phyloP scores from a whole-genome alignment of 2,113 vertebrate species.

The Microcebus griseorufus region DNA sequence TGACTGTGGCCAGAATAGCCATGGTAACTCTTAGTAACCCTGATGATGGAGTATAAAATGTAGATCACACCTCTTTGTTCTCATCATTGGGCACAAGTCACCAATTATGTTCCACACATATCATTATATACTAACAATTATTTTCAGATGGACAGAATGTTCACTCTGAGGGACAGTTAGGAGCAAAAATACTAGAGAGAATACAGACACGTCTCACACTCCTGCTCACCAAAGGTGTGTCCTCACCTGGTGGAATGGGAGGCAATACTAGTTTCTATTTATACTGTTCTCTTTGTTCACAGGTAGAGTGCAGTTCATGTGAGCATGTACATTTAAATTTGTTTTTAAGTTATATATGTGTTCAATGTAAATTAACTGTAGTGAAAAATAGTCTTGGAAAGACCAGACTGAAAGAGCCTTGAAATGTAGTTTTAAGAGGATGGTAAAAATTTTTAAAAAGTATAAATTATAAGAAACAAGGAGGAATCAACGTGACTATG shows the following conservation, averaged over 20 bases:
- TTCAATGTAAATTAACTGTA: not conserved
- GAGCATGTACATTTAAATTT: not conserved
- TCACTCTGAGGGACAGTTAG: not conserved
- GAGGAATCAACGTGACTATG: not conserved
- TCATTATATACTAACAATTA: not conserved
- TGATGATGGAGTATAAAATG: not conserved
- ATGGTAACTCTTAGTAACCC: not conserved
- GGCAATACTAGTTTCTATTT: not conserved
- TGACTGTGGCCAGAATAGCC: not conserved
- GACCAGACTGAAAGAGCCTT: not conserved
- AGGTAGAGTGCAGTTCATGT: not conserved
- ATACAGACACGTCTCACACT: fast-evolving
- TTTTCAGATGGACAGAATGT: not conserved
- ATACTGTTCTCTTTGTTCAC: not conserved
- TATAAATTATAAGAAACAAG: not conserved
- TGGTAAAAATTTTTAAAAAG: not conserved
- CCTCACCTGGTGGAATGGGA: too few species aligned
- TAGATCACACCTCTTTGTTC: not conserved
- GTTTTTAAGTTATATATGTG: not conserved
- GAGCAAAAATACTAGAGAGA: not conserved
- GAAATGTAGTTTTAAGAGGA: not conserved
- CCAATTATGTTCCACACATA: not conserved
- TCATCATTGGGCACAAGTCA: not conserved
- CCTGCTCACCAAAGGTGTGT: not conserved
- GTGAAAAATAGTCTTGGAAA: not conserved